phyloP scores from a whole-genome alignment of 2,113 vertebrate species.

The Myrmecobius fasciatus region DNA sequence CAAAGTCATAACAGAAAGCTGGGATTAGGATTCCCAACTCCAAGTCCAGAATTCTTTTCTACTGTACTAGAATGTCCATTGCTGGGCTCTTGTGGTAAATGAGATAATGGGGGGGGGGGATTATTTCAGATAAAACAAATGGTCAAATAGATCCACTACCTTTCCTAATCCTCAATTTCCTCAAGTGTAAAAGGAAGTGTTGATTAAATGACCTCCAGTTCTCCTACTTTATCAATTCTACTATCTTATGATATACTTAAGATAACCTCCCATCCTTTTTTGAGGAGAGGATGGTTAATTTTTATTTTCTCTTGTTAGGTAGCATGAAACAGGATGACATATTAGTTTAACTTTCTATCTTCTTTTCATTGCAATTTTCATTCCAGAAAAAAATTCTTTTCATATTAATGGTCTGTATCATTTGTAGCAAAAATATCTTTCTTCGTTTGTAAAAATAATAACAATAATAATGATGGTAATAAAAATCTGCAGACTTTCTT shows the following conservation, averaged over 20 bases:
- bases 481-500: conserved; percentile 28
- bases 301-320: conserved; percentile 64
- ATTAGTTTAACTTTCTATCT: conserved; percentile 71
- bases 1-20: not conserved
- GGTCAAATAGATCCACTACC: not conserved
- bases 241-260: not conserved
- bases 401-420: conserved; percentile 69
- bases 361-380: conserved; percentile 72
- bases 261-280: conserved; percentile 20
- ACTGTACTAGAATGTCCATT: not conserved
- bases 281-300: conserved; percentile 46
- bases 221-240: not conserved
- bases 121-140: conserved; percentile 12
- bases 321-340: conserved; percentile 58
- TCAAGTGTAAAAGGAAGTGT: not conserved
- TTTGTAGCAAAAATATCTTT: conserved; percentile 58
- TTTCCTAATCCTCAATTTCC: not conserved
- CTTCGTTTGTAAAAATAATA: conserved; percentile 70
- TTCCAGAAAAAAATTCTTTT: conserved; percentile 58
- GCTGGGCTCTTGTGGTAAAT: not conserved
- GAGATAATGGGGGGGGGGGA: conserved; percentile 6
- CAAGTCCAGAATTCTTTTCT: not conserved
- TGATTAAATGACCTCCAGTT: not conserved
- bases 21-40: not conserved
- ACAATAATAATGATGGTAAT: conserved; percentile 51